Conservation (phyloP, 2,888 invertebrate species). For the Dysmachus trigonus region DNA sequence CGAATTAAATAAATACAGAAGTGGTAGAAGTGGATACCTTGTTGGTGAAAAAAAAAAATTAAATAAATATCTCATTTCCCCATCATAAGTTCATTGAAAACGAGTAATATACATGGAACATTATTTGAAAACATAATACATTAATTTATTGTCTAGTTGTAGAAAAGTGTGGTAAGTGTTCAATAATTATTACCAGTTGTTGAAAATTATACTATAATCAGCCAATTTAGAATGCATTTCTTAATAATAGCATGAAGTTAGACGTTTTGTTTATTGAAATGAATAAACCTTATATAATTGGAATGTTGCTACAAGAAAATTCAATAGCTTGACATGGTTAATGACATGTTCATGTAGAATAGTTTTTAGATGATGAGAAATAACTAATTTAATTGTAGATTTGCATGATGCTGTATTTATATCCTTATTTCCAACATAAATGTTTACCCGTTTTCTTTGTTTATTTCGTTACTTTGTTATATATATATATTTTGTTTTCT, state of each 20-base stretch:
- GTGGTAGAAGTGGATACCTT: background rate
- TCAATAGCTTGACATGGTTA: background rate
- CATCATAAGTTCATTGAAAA: background rate
- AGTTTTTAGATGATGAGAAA: background rate
- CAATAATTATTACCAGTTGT: background rate
- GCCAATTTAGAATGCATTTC: background rate
- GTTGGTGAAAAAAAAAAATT: background rate
- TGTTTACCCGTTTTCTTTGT: background rate
- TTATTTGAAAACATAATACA: background rate
- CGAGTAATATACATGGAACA: background rate
- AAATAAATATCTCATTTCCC: background rate
- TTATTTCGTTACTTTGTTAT: background rate
- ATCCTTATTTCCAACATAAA: slow-evolving; percentile 11
- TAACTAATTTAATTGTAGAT: background rate
- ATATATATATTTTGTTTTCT: background rate
- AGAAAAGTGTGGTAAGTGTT: slow-evolving; percentile 31
- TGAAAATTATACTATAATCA: background rate
- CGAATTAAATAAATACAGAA: background rate
- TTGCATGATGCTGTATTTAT: slow-evolving; percentile 12
- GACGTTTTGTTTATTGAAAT: background rate
- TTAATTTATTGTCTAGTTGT: slow-evolving; percentile 25
- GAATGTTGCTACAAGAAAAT: background rate
- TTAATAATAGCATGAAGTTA: slow-evolving; percentile 3
- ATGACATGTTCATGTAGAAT: slow-evolving; percentile 3
- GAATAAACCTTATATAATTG: background rate